These are phyloP conservation scores for Nycticryphes semicollaris DNA, from an alignment of 2,113 vertebrate genomes.

Conservation along the genomic window DNA sequence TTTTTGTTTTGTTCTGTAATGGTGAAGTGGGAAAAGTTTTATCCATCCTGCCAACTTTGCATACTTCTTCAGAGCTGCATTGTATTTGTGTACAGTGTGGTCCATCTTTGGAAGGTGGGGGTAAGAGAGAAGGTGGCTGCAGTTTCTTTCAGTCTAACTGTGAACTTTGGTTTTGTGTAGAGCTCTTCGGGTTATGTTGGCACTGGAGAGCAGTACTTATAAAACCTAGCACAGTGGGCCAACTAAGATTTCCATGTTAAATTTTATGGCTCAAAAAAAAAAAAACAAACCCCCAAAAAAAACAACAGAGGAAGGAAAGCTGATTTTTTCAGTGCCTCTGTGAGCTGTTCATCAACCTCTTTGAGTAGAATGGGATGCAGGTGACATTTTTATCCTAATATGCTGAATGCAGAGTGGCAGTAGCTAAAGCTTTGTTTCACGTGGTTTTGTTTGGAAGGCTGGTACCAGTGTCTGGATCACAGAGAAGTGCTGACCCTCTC, in stretches of 20 bases:
- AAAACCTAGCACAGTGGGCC: background rate
- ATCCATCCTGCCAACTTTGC: constrained; percentile 16
- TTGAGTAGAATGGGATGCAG: background rate
- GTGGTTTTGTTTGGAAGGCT: background rate
- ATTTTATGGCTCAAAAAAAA: background rate
- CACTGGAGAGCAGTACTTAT: background rate
- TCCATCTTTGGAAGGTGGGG: background rate
- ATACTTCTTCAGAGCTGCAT: background rate
- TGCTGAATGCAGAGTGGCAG: background rate
- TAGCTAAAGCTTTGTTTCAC: background rate
- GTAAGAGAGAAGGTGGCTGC: background rate
- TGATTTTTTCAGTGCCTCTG: background rate
- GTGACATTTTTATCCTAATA: background rate
- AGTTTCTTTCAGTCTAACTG: background rate
- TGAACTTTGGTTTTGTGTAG: background rate
- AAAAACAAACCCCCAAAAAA: no score
- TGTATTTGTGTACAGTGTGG: background rate
- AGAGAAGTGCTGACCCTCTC: background rate
- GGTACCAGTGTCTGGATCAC: background rate
- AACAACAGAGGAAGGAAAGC: background rate
- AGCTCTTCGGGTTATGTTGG: background rate
- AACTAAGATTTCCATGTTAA: background rate
- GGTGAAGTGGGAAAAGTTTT: background rate
- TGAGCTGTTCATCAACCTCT: background rate
- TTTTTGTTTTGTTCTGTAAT: background rate